Evolutionary conservation across 1,140 invertebrate genomes (phyloP).

Genomic region (Pachypsylla venusta): DNA sequence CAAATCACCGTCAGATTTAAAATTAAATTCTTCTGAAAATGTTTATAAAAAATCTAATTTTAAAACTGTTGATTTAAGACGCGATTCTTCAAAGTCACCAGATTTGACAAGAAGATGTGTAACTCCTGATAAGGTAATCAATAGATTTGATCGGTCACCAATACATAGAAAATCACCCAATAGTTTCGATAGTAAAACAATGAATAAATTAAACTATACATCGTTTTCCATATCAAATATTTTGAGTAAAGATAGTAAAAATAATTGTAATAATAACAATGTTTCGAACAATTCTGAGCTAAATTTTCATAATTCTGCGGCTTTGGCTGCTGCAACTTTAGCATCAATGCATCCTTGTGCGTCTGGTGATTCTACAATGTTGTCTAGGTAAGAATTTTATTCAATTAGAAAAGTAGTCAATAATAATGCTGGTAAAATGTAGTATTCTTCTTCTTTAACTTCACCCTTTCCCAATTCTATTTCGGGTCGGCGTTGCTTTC

Average conservation of each 20-base stretch:
- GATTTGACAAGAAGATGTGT: not conserved
- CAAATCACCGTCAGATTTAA: not conserved
- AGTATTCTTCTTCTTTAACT: no score
- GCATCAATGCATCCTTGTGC: slow-evolving; percentile 1
- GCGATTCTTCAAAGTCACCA: not conserved
- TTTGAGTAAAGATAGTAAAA: not conserved
- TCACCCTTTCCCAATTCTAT: no score
- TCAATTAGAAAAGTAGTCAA: no score
- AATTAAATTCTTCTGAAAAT: not conserved
- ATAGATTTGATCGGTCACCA: not conserved
- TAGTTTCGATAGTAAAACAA: not conserved
- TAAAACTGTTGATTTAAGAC: not conserved
- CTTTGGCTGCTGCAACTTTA: not conserved
- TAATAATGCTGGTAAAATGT: no score
- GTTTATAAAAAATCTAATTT: not conserved
- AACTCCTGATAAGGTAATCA: slow-evolving; percentile 4
- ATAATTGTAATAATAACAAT: not conserved
- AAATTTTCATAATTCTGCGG: slow-evolving; percentile 1
- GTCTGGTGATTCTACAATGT: not conserved
- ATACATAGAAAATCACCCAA: not conserved
- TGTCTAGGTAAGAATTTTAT: slow-evolving; percentile 1
- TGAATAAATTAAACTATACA: not conserved
- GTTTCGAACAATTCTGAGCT: not conserved
- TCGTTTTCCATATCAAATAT: slow-evolving; percentile 1
- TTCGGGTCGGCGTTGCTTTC: no score